phyloP scores from a whole-genome alignment of 1,140 invertebrate species.

The Glossosoma conforme region DNA sequence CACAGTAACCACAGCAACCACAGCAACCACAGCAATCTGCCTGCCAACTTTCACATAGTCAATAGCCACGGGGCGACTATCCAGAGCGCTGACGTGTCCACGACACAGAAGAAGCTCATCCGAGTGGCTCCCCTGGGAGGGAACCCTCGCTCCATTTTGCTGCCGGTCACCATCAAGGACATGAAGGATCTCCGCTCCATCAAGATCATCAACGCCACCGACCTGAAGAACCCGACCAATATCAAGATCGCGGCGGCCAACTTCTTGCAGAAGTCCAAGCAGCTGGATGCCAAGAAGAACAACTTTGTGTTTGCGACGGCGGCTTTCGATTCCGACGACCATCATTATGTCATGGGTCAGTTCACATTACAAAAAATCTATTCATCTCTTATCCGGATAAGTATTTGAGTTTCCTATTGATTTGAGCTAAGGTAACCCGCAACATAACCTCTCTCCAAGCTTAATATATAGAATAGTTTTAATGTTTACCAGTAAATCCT shows the following conservation, averaged over 20 bases:
- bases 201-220: constrained; percentile 65
- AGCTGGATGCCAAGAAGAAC: constrained; percentile 22
- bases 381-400: too few relatives aligned
- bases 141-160: constrained; percentile 60
- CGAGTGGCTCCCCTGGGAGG: constrained; percentile 51
- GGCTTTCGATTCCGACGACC: constrained; percentile 22
- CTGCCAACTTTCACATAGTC: constrained; percentile 42
- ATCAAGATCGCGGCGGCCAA: constrained; percentile 50
- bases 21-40: constrained; percentile 8
- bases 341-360: constrained; percentile 26
- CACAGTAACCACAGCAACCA: constrained; percentile 21
- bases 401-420: too few relatives aligned
- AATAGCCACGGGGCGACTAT: constrained; percentile 42
- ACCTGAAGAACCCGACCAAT: constrained; percentile 50
- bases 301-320: constrained; percentile 14
- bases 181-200: constrained; percentile 64
- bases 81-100: constrained; percentile 41
- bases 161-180: constrained; percentile 63
- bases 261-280: constrained; percentile 44
- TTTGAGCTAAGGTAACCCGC: too few relatives aligned
- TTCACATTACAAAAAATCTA: too few relatives aligned
- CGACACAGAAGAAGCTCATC: constrained; percentile 49
- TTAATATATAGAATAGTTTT: too few relatives aligned
- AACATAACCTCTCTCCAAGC: too few relatives aligned
- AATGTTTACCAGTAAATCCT: too few relatives aligned